These are phyloP conservation scores for Poeciliopsis occidentalis DNA, from an alignment of 2,113 vertebrate species.

Conservation along the genomic window DNA sequence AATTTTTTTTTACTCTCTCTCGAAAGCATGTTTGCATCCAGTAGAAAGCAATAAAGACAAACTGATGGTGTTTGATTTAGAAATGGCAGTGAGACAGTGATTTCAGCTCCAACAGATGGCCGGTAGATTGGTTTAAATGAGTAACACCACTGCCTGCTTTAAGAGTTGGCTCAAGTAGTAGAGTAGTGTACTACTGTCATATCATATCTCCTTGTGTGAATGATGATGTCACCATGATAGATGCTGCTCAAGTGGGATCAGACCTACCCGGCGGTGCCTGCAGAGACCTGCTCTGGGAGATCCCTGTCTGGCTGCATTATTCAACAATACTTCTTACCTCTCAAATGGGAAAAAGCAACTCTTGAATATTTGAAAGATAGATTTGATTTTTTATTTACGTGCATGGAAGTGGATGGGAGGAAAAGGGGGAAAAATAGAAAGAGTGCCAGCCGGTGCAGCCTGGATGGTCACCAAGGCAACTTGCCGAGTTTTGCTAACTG, in stretches of 20 bases:
- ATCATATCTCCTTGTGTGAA: slow-evolving; percentile 71
- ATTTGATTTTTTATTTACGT: slow-evolving; percentile 80
- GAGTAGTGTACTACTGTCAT: slow-evolving; percentile 75
- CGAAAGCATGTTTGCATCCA: slow-evolving; percentile 56
- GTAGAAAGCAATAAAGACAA: slow-evolving; percentile 61
- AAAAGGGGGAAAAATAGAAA: slow-evolving; percentile 40
- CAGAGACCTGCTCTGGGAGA: slow-evolving; percentile 77
- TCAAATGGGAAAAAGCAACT: slow-evolving; percentile 70
- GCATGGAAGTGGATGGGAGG: slow-evolving; percentile 69
- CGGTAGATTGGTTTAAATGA: too few species aligned
- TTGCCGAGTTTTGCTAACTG: slow-evolving; percentile 71
- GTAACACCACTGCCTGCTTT: too few species aligned
- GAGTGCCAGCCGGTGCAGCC: slow-evolving; percentile 70
- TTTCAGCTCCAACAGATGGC: slow-evolving; percentile 78
- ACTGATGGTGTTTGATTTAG: slow-evolving; percentile 71
- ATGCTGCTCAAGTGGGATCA: slow-evolving; percentile 75
- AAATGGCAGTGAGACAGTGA: slow-evolving; percentile 72
- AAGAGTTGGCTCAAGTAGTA: slow-evolving; percentile 72
- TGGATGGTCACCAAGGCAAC: slow-evolving; percentile 76
- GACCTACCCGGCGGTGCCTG: slow-evolving; percentile 76
- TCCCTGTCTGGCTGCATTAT: slow-evolving; percentile 82
- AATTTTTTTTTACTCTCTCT: slow-evolving; percentile 27
- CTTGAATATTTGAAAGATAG: slow-evolving; percentile 82
- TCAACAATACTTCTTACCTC: slow-evolving; percentile 78
- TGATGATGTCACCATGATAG: slow-evolving; percentile 75